Conservation (phyloP, 2,797 vertebrate genomes). For the Schizopygopsis malacanthus region DNA sequence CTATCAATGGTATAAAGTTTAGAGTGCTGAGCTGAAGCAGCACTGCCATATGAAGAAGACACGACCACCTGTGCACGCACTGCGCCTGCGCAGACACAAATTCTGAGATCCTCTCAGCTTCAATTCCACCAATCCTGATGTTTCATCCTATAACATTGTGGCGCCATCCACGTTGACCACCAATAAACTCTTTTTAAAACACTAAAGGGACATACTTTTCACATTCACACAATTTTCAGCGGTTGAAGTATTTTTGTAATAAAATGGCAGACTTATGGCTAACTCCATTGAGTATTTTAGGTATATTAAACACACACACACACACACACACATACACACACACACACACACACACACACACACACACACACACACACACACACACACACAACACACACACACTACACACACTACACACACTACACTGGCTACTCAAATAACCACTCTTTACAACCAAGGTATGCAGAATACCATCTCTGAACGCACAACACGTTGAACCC, state of each 20-base stretch:
- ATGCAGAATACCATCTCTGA: no score
- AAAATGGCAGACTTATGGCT: neutral
- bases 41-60: neutral
- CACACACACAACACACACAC: no score
- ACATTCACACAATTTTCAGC: neutral
- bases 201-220: neutral
- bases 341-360: neutral
- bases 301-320: neutral
- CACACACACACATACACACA: no score
- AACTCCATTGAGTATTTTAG: neutral
- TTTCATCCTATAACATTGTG: neutral
- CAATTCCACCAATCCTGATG: neutral
- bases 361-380: no score
- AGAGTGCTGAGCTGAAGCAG: neutral
- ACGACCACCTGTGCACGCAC: constrained; percentile 35
- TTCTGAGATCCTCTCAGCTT: neutral
- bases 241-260: neutral
- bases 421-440: no score
- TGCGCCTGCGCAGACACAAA: neutral
- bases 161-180: neutral
- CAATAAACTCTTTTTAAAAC: neutral
- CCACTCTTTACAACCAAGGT: no score
- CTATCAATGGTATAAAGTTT: neutral
- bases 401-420: no score
- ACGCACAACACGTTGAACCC: no score